Conservation (phyloP, 2,113 vertebrate genomes). For the Callaeas wilsoni region DNA sequence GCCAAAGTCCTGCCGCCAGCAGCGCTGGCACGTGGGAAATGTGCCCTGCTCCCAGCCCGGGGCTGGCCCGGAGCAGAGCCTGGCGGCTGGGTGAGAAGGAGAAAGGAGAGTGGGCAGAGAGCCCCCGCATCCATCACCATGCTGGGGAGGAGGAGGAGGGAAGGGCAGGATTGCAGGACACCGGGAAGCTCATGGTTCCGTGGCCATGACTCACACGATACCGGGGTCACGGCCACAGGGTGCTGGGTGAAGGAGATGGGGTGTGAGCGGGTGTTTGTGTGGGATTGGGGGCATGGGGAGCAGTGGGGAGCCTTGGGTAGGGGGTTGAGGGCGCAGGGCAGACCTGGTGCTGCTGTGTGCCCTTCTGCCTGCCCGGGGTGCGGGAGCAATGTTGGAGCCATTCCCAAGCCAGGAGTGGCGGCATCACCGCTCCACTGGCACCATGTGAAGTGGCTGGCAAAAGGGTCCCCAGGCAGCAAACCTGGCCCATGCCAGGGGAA, state of each 20-base stretch:
- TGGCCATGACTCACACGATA: accelerated
- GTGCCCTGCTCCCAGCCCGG: background rate
- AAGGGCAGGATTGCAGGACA: background rate
- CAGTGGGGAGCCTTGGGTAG: background rate
- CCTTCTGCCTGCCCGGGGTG: background rate
- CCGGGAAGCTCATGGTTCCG: accelerated
- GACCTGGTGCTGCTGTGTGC: background rate
- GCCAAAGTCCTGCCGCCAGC: background rate
- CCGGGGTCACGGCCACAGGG: background rate
- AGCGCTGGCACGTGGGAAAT: background rate
- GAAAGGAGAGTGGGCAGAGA: background rate
- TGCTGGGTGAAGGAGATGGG: background rate
- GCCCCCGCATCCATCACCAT: accelerated
- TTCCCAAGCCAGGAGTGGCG: accelerated
- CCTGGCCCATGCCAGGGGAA: accelerated
- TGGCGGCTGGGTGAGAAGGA: background rate
- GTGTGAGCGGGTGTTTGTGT: background rate
- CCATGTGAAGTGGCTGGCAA: accelerated
- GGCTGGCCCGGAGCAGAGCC: background rate
- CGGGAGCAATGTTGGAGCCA: background rate
- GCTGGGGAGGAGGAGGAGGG: background rate
- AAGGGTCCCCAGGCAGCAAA: background rate
- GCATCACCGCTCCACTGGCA: background rate
- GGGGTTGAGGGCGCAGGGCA: background rate
- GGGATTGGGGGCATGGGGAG: background rate